These are phyloP conservation scores for Phodopus roborovskii DNA, from an alignment of 2,113 vertebrate species.

Conservation along the genomic window DNA sequence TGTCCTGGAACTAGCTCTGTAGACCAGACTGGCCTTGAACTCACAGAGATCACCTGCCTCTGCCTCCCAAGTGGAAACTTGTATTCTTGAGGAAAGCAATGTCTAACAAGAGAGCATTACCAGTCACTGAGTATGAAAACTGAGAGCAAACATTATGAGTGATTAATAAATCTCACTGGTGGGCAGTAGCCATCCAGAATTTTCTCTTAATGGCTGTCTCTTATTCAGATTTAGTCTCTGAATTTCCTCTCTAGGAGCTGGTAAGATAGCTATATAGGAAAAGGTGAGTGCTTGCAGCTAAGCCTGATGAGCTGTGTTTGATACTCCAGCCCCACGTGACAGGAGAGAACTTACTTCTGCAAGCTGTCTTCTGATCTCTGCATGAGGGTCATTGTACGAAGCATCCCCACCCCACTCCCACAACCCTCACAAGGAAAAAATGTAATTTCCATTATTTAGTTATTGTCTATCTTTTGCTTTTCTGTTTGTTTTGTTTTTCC, in stretches of 20 bases:
- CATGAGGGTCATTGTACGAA: not conserved
- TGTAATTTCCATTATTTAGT: not conserved
- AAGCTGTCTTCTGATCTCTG: not conserved
- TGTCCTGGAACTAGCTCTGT: too few relatives aligned
- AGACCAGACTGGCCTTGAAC: too few relatives aligned
- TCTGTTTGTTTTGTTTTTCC: not conserved
- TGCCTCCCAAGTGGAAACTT: not conserved
- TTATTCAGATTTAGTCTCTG: constrained; percentile 5
- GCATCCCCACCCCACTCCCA: too few relatives aligned
- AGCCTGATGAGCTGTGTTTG: not conserved
- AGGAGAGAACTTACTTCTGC: not conserved
- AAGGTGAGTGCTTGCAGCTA: not conserved
- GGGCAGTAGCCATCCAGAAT: not conserved
- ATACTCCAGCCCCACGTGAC: not conserved
- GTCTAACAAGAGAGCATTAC: not conserved
- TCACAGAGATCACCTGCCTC: too few relatives aligned
- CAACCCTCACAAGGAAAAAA: not conserved
- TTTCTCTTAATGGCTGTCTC: not conserved
- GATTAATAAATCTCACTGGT: not conserved
- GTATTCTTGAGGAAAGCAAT: not conserved
- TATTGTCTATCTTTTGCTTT: not conserved
- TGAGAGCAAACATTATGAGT: not conserved
- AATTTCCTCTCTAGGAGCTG: not conserved
- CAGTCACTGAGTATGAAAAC: not conserved
- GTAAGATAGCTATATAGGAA: not conserved